phyloP scores from a whole-genome alignment of 2,888 invertebrate species.

The Perdita meconis region DNA sequence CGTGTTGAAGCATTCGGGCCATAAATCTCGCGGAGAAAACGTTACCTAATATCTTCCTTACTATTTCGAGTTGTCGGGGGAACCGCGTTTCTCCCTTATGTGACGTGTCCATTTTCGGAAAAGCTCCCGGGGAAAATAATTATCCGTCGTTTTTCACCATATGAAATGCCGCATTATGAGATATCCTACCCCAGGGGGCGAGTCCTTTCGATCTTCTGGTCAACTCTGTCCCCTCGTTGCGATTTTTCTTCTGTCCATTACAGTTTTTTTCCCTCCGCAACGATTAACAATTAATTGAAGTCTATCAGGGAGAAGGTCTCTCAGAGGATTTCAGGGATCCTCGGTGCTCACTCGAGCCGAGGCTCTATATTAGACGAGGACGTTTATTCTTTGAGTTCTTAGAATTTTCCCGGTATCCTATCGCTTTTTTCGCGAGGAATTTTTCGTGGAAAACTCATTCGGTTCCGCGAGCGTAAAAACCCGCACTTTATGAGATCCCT shows the following conservation, averaged over 20 bases:
- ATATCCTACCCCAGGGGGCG: constrained; percentile 30
- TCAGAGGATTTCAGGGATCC: not conserved
- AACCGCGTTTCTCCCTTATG: constrained; percentile 6
- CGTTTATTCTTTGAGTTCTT: not conserved
- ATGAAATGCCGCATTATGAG: constrained; percentile 30
- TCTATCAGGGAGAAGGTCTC: not conserved
- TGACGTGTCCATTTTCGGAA: constrained; percentile 20
- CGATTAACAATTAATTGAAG: constrained; percentile 1
- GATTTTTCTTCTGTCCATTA: not conserved
- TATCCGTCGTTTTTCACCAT: constrained; percentile 51
- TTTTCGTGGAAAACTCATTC: not conserved
- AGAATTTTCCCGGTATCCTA: not conserved
- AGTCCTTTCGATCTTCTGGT: not conserved
- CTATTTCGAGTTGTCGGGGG: constrained; percentile 35
- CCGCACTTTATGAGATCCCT: too few species aligned
- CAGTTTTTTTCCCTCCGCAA: not conserved
- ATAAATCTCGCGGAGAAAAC: constrained; percentile 59
- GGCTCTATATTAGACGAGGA: not conserved
- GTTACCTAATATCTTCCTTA: constrained; percentile 67
- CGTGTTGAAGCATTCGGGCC: constrained; percentile 57
- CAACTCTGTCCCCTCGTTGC: not conserved
- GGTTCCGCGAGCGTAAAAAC: not conserved
- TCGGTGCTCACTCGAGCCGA: not conserved
- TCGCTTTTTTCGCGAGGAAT: not conserved
- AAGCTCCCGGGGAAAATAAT: constrained; percentile 62